Conservation (phyloP, 2,888 invertebrate species). For the Norana najaformis region DNA sequence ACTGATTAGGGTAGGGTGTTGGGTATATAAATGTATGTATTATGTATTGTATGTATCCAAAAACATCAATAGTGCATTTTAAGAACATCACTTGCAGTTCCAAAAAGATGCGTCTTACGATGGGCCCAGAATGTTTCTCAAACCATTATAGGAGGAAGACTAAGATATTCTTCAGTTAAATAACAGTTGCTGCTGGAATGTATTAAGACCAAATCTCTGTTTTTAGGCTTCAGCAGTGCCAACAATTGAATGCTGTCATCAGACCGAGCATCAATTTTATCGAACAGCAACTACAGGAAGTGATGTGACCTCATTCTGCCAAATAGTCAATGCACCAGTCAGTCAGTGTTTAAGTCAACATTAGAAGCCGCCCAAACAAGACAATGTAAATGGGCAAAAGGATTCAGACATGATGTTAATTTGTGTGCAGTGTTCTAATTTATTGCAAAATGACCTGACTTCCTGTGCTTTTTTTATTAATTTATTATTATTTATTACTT, state of each 20-base stretch:
- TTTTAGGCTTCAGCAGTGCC: constrained; percentile 13
- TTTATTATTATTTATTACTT: background rate
- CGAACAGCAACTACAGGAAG: background rate
- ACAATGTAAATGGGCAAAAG: background rate
- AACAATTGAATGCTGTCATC: background rate
- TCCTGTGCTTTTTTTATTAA: background rate
- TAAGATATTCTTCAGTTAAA: background rate
- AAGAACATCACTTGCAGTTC: no score
- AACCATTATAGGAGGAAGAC: no score
- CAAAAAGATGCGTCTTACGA: no score
- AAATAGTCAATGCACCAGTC: background rate
- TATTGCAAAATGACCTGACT: background rate
- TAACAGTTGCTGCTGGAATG: background rate
- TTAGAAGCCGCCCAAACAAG: background rate
- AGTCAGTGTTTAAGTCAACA: background rate
- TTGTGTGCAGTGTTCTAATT: background rate
- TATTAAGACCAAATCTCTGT: background rate
- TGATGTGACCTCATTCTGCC: background rate
- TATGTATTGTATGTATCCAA: no score
- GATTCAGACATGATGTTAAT: background rate
- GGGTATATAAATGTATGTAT: no score
- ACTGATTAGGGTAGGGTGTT: no score
- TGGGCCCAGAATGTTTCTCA: no score
- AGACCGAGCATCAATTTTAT: background rate
- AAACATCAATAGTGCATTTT: no score